Percentiles rank a stretch among this genome's conserved stretches.
These are phyloP conservation scores for Zaprionus capensis DNA, from an alignment of 1,140 invertebrate species.

Conservation along the genomic window DNA sequence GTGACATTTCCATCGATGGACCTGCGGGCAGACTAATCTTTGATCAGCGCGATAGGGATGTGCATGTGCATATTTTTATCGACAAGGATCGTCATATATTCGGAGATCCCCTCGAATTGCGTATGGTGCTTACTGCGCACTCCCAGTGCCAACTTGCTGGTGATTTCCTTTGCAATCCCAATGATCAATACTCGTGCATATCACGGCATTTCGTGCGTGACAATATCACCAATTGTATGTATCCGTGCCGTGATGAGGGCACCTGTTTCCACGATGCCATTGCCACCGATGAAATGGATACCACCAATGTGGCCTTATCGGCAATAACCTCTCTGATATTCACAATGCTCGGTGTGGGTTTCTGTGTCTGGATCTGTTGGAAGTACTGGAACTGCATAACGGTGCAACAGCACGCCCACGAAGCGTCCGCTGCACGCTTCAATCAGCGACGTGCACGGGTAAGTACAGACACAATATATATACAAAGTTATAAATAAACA, in stretches of 20 bases:
- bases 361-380: conserved; percentile 82
- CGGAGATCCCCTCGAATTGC: conserved; percentile 70
- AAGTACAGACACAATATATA: conserved; percentile 20
- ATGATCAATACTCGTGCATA: conserved; percentile 75
- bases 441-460: conserved; percentile 65
- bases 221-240: conserved; percentile 79
- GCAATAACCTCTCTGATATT: conserved; percentile 83
- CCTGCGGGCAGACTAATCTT: conserved; percentile 65
- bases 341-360: conserved; percentile 82
- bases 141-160: conserved; percentile 70
- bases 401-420: conserved; percentile 77
- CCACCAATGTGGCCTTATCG: conserved; percentile 75
- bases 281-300: conserved; percentile 64
- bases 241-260: conserved; percentile 75
- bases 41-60: conserved; percentile 72
- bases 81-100: conserved; percentile 63
- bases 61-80: conserved; percentile 73
- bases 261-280: conserved; percentile 73
- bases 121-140: conserved; percentile 76
- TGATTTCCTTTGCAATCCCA: conserved; percentile 76
- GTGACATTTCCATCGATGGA: conserved; percentile 71
- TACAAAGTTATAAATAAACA: neutral
- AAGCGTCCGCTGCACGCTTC: conserved; percentile 71
- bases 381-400: conserved; percentile 83
- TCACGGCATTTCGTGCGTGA: conserved; percentile 78